These are phyloP conservation scores for Eretmochelys imbricata DNA, from an alignment of 2,113 vertebrate genomes.

Conservation along the genomic window DNA sequence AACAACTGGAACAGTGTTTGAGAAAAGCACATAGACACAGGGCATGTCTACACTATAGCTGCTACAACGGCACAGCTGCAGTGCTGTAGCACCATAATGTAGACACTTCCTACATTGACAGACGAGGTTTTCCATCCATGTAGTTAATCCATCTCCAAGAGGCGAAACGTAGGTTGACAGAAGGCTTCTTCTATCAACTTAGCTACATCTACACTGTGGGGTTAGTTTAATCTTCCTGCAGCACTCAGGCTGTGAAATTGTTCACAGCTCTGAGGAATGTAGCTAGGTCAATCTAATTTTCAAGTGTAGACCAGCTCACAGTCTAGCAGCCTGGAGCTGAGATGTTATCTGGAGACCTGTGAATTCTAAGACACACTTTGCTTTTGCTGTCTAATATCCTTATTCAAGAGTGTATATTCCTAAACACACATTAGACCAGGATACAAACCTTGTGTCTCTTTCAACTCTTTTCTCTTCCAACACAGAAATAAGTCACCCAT, in stretches of 20 bases:
- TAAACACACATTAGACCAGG: conserved; percentile 51
- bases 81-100: neutral
- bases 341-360: neutral
- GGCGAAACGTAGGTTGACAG: neutral
- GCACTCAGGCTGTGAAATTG: neutral
- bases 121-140: neutral
- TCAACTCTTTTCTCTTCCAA: conserved; percentile 45
- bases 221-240: neutral
- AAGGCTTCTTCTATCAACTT: neutral
- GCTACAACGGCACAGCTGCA: neutral
- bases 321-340: neutral
- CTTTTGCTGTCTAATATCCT: conserved; percentile 33
- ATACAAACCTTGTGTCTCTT: conserved; percentile 47
- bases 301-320: too few relatives aligned
- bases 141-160: neutral
- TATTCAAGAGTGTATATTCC: conserved; percentile 36
- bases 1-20: neutral
- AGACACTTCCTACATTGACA: neutral
- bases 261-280: neutral
- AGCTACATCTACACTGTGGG: neutral
- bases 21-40: neutral
- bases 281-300: neutral
- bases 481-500: conserved; percentile 10
- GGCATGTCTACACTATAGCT: neutral
- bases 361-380: neutral